These are phyloP conservation scores for Paratrypauchen microcephalus DNA, from an alignment of 2,797 vertebrate genomes.

Conservation along the genomic window DNA sequence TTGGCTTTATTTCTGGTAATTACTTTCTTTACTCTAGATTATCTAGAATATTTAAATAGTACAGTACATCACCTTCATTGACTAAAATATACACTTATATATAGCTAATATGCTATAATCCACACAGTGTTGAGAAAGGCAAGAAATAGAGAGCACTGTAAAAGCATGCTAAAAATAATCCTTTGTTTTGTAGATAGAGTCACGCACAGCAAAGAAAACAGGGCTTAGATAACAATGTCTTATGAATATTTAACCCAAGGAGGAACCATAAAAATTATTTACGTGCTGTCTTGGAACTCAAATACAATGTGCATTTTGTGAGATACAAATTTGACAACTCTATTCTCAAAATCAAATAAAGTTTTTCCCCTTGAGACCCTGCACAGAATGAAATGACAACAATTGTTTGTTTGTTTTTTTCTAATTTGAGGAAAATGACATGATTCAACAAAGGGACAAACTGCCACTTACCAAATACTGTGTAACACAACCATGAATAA, in stretches of 20 bases:
- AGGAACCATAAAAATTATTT: slow-evolving; percentile 17
- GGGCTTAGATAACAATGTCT: slow-evolving; percentile 34
- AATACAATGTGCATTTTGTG: slow-evolving; percentile 10
- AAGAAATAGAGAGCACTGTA: slow-evolving; percentile 7
- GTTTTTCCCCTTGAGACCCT: slow-evolving; percentile 11
- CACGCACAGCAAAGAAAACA: slow-evolving; percentile 24
- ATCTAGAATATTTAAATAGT: background rate
- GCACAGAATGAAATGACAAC: slow-evolving; percentile 16
- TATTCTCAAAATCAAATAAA: slow-evolving; percentile 6
- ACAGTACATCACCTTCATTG: background rate
- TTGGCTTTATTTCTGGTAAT: background rate
- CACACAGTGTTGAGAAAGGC: background rate
- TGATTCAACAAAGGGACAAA: background rate
- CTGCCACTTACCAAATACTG: background rate
- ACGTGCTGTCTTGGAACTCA: slow-evolving; percentile 5
- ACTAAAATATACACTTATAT: background rate
- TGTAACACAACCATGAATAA: background rate
- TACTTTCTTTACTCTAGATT: background rate
- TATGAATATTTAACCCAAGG: slow-evolving; percentile 39
- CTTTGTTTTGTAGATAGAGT: slow-evolving; percentile 35
- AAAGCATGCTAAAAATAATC: slow-evolving; percentile 22
- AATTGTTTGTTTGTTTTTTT: background rate
- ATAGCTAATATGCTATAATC: background rate
- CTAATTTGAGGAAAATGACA: background rate
- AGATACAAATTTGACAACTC: slow-evolving; percentile 16